Evolutionary conservation across 2,113 vertebrate species (phyloP).

Genomic region (Podarcis cretensis): DNA sequence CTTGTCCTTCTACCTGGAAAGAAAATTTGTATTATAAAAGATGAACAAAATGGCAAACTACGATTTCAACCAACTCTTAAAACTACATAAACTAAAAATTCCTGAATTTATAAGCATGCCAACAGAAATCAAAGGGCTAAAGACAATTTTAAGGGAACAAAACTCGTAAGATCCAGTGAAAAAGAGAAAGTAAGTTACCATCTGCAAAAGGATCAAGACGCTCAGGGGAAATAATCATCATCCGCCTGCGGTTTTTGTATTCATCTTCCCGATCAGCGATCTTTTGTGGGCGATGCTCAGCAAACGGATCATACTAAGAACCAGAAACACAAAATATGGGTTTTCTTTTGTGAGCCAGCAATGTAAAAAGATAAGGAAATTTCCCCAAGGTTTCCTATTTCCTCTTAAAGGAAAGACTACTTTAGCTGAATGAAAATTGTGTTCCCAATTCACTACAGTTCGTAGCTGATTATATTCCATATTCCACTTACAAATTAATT

Average conservation of each 20-base stretch:
- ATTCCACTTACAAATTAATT: not conserved
- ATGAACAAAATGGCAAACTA: slow-evolving; percentile 82
- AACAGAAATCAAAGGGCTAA: slow-evolving; percentile 85
- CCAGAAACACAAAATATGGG: not conserved
- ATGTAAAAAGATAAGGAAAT: not conserved
- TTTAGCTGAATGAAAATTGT: not conserved
- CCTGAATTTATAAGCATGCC: slow-evolving; percentile 81
- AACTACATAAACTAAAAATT: slow-evolving; percentile 69
- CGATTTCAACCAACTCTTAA: slow-evolving; percentile 83
- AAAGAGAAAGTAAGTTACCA: slow-evolving; percentile 88
- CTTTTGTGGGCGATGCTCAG: slow-evolving; percentile 94
- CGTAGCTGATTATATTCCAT: not conserved
- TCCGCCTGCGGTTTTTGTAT: slow-evolving; percentile 94
- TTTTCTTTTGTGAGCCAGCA: not conserved
- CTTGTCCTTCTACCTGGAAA: slow-evolving; percentile 88
- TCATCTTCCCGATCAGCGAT: slow-evolving; percentile 97
- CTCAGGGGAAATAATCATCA: slow-evolving; percentile 99
- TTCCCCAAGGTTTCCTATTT: not conserved
- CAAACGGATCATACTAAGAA: slow-evolving; percentile 95
- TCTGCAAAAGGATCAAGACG: slow-evolving; percentile 99
- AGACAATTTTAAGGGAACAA: slow-evolving; percentile 77
- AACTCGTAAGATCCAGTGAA: slow-evolving; percentile 66
- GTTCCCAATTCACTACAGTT: not conserved
- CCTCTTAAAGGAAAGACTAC: not conserved
- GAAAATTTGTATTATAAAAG: slow-evolving; percentile 85